Evolutionary conservation across 2,113 vertebrate genomes (phyloP).

Genomic region (Pseudorasbora parva): DNA sequence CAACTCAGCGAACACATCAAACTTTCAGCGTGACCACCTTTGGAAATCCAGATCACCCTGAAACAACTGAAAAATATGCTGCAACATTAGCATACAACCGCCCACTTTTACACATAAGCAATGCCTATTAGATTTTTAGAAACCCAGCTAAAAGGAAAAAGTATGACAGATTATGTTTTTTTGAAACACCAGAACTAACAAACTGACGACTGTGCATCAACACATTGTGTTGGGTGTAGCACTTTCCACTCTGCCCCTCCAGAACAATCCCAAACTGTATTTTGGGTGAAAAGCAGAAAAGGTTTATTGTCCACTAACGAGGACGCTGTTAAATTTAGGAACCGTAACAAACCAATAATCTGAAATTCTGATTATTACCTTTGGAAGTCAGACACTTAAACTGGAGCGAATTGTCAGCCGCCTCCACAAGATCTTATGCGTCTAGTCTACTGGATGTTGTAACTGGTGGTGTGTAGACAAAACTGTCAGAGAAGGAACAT

Average conservation of each 20-base stretch:
- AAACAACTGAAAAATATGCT: neutral
- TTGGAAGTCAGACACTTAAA: neutral
- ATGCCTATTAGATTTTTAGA: too few species aligned
- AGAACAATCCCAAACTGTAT: too few species aligned
- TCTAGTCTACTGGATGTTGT: neutral
- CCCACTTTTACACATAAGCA: too few species aligned
- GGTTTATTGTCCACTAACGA: neutral
- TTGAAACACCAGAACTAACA: too few species aligned
- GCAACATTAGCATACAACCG: neutral
- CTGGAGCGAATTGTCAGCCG: neutral
- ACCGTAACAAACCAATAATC: neutral
- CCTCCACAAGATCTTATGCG: neutral
- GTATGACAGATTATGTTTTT: too few species aligned
- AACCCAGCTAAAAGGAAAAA: too few species aligned
- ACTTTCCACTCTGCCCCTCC: too few species aligned
- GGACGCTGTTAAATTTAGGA: neutral
- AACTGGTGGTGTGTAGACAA: neutral
- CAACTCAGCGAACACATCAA: constrained; percentile 54
- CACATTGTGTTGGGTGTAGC: too few species aligned
- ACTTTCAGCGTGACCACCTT: constrained; percentile 18
- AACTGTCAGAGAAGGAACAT: constrained; percentile 13
- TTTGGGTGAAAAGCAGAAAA: too few species aligned
- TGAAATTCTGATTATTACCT: neutral
- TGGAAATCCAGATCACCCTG: neutral
- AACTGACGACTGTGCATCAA: too few species aligned